Conservation (phyloP, 2,888 invertebrate species). For the Euphydryas editha region DNA sequence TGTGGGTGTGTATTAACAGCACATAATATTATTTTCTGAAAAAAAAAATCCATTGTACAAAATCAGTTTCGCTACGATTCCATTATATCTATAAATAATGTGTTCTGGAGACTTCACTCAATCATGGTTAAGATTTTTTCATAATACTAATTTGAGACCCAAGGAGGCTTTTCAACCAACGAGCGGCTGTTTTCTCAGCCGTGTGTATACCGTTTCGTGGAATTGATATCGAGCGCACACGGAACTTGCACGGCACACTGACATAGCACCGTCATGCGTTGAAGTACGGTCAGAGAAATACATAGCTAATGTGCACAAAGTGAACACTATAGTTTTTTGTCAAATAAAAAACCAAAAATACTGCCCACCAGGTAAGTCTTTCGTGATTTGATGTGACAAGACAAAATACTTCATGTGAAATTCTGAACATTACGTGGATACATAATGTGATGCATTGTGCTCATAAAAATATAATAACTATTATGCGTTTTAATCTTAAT, state of each 20-base stretch:
- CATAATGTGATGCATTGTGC: too few species aligned
- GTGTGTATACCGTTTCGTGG: slow-evolving; percentile 52
- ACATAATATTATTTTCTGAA: too few species aligned
- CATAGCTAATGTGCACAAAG: neutral
- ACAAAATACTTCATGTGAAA: too few species aligned
- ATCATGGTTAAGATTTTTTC: neutral
- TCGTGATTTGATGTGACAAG: too few species aligned
- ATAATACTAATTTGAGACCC: slow-evolving; percentile 6
- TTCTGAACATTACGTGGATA: too few species aligned
- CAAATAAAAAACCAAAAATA: neutral
- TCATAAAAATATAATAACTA: too few species aligned
- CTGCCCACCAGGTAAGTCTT: too few species aligned
- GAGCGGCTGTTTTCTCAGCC: slow-evolving; percentile 40
- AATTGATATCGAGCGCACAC: slow-evolving; percentile 66
- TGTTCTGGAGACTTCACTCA: neutral
- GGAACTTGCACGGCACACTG: slow-evolving; percentile 72
- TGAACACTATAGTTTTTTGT: neutral
- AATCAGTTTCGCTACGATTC: neutral
- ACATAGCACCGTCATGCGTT: slow-evolving; percentile 53
- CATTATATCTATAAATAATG: neutral
- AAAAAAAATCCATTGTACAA: too few species aligned
- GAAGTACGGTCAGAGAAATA: slow-evolving; percentile 4
- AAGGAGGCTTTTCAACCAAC: slow-evolving; percentile 35
- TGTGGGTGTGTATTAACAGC: too few species aligned
- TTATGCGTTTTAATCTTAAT: too few species aligned